Base-by-base conservation (phyloP, 2,113 vertebrate species). In the Laticauda colubrina region DNA sequence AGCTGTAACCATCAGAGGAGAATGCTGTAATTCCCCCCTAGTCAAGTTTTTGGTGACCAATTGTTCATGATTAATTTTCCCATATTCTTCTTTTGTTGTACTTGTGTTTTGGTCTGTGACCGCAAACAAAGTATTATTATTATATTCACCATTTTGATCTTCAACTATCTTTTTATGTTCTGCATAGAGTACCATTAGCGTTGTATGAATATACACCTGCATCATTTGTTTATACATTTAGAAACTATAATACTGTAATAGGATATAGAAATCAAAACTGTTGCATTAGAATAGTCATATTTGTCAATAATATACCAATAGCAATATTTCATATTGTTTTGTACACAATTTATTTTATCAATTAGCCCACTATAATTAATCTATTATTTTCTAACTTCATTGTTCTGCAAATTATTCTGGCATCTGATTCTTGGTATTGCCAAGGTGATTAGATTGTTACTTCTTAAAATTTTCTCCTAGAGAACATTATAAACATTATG, bases 161-260 rank as follows among this genome's bases (percentile, higher is more conserved):
- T 39, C 54, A 57, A 11, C 18, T 51, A 48, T 61, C 9, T 45
- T 48, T 26, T 53, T 11, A 48, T 69, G 29, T 59, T 59, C 3
- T 95, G 34, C n/a, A 55, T 94, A 96, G 85, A 91, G 45, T 29
- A 93, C 29, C 87, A 91, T 94, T 5, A 87, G 51, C 6, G 93
- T 24, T 23, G 3, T 56, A 34, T 93, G 88, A 87, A 95, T 64
- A 86, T 88, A 95, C 54, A 81, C 89, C 56, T 96, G 85, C 9
- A 90, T n/a, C 90, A 93, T 96, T 95, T 56, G 3, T 96, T 96
- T 97, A 92, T 51, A 94, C 92, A 96, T 96, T 64, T 91, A 91
- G 34, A 75, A 96, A 88, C 96, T 97, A 96, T 56, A 64, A 20
- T 93, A 94, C 6, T 75, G 69, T 9, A 8, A 95, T 87, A 91